Evolutionary conservation across 2,888 invertebrate genomes (phyloP).

Genomic region (Lepidonotus clava): DNA sequence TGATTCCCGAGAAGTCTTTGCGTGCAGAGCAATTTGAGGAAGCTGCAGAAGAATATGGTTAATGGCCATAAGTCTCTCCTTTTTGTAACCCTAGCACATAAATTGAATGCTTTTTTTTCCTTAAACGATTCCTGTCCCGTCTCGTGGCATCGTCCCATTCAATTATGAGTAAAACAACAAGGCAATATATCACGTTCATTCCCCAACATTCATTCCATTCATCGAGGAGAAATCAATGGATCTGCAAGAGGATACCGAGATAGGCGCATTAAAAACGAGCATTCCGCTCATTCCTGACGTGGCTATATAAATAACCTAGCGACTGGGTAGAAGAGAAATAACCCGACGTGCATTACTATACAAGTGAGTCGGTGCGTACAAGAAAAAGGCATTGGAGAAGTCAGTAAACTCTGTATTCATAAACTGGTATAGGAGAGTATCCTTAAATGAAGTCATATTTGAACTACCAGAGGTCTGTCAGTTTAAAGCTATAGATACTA

Average conservation of each 20-base stretch:
- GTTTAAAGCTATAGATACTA: no score
- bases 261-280: no score
- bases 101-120: not conserved
- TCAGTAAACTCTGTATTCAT: no score
- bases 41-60: not conserved
- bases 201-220: not conserved
- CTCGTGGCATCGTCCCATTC: not conserved
- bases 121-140: not conserved
- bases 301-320: no score
- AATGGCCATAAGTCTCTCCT: constrained; percentile 2
- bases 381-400: no score
- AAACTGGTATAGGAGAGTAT: no score
- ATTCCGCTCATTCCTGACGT: no score
- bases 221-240: not conserved
- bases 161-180: not conserved
- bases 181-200: not conserved
- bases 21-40: not conserved
- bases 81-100: not conserved
- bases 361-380: no score
- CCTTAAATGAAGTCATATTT: no score
- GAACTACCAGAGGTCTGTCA: no score
- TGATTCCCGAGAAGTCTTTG: not conserved
- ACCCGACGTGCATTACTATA: no score
- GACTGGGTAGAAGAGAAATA: no score
- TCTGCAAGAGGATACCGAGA: not conserved